Evolutionary conservation across 2,888 invertebrate genomes (phyloP).

Genomic region (Drosophila fungiperda): DNA sequence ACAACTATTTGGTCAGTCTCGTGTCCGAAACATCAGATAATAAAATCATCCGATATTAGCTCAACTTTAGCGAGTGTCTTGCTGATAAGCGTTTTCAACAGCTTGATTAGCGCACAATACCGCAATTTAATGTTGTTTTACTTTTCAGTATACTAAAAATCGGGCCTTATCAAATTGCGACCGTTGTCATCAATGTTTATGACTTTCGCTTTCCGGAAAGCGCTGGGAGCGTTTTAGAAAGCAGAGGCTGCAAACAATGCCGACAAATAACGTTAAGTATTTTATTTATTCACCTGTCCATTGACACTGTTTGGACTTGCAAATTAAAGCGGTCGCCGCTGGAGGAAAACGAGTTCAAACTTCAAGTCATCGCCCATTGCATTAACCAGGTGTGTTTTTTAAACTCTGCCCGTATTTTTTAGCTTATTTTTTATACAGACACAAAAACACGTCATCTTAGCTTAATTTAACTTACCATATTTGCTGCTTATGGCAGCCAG

Average conservation of each 20-base stretch:
- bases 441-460: constrained; percentile 36
- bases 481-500: constrained; percentile 89
- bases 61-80: constrained; percentile 28
- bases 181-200: constrained; percentile 28
- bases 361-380: constrained; percentile 43
- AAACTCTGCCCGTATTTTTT: background rate
- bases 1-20: constrained; percentile 6
- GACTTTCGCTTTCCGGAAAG: constrained; percentile 66
- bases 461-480: constrained; percentile 89
- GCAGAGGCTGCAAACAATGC: constrained; percentile 12
- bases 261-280: constrained; percentile 7
- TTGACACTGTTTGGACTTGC: constrained; percentile 64
- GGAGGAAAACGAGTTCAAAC: constrained; percentile 58
- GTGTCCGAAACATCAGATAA: constrained; percentile 38
- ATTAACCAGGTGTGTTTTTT: constrained; percentile 28
- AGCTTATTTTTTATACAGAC: background rate
- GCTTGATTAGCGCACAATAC: constrained; percentile 35
- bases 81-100: constrained; percentile 52
- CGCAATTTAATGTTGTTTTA: background rate
- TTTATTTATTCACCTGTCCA: constrained; percentile 33
- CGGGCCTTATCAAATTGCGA: constrained; percentile 46
- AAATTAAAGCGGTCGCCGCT: constrained; percentile 52
- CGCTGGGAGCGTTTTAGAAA: constrained; percentile 40
- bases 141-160: background rate
- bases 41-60: constrained; percentile 54